Conservation (phyloP, 2,888 invertebrate genomes). For the Mellilla xanthometata region DNA sequence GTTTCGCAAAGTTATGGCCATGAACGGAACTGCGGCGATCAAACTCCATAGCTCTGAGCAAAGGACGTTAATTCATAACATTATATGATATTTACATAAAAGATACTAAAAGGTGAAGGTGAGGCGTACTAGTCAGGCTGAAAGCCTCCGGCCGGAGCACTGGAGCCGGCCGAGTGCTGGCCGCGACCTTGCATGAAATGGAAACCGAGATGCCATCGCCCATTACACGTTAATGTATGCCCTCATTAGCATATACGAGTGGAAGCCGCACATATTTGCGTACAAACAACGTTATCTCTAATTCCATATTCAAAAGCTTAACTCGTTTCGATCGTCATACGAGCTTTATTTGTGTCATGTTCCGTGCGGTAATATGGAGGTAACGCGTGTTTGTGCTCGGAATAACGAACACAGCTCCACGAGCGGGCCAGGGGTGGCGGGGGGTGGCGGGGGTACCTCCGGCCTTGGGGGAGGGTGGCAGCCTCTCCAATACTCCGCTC, state of each 20-base stretch:
- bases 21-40: constrained; percentile 1
- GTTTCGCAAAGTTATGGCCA: constrained; percentile 1
- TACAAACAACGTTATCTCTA: constrained; percentile 6
- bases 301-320: constrained; percentile 15
- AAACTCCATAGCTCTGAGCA: background rate
- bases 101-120: no score
- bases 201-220: constrained; percentile 15
- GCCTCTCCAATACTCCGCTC: constrained; percentile 7
- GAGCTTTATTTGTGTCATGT: constrained; percentile 13
- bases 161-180: constrained; percentile 2
- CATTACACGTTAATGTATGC: constrained; percentile 17
- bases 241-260: constrained; percentile 24
- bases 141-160: constrained; percentile 12
- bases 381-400: background rate
- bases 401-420: constrained; percentile 1
- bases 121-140: no score
- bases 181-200: constrained; percentile 21
- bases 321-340: constrained; percentile 4
- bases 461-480: constrained; percentile 1
- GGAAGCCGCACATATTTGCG: constrained; percentile 13
- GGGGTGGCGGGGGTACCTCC: background rate
- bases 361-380: background rate
- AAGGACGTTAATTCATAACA: no score
- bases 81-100: no score
- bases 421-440: no score